Base-by-base conservation (phyloP, 2,797 vertebrate species). In the Phalloptychus januarius region DNA sequence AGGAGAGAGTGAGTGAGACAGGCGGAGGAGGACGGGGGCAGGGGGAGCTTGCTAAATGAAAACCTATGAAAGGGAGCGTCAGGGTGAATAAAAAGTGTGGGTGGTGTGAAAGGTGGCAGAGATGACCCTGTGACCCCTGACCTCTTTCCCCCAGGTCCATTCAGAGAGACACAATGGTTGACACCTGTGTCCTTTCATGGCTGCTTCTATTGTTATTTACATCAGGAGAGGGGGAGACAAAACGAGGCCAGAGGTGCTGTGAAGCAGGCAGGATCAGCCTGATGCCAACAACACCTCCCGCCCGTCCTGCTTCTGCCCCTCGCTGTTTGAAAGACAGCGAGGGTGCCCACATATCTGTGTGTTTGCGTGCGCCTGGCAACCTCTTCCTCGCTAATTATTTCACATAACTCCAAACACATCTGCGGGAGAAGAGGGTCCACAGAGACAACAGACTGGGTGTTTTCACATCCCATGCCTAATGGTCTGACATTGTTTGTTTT, bases 161-260 rank as follows among this genome's bases (percentile, higher is more conserved):
- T 95, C 94, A 94, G 83, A 81, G 84, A 78, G n/a, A 72, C 87
- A 96, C 95, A 96, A 96, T 96, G 94, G 94, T 86, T 86, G 93
- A 96, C 95, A 96, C 95, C 95, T 96, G 95, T 95, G 96, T 95
- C 92, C 94, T 95, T 95, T 96, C 95, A 95, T 84, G 74, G 77
- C 87, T 76, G 89, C 80, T 87, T 88, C 91, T 95, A 91, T 95
- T 96, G 94, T 95, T 96, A 95, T 96, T 96, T 95, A 95, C 93
- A 95, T 90, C 91, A 90, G 89, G 84, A 81, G 90, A 88, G 88
- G 77, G 82, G 85, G 77, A 89, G 87, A 84, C 81, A 86, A 83
- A 90, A 82, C 76, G 88, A 90, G 88, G 87, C 87, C 87, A 91
- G 92, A 90, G 90, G 89, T 91, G 82, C 87, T 88, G 85, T 87